Base-by-base conservation (phyloP, 1,140 invertebrate species). In the Drosophila watanabei region DNA sequence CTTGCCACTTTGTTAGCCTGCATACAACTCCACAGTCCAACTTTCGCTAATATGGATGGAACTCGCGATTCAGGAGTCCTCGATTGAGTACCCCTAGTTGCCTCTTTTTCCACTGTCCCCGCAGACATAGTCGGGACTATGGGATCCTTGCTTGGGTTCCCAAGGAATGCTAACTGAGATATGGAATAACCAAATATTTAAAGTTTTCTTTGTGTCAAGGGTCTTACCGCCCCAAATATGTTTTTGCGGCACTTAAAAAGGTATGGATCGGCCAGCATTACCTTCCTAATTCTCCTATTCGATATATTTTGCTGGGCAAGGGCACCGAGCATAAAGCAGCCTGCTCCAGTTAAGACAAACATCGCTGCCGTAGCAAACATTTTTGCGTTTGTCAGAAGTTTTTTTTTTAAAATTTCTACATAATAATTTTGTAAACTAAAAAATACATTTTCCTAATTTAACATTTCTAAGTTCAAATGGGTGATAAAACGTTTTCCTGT, bases 301-400 rank as follows among this genome's bases (percentile, higher is more conserved):
- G 82, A 73, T 16, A 80, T 49, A 41, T 90, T 64, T 59, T 89
- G 86, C 43, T 89, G 86, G 11, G 52, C n/a, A 7, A 89, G 13
- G 4, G 71, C 86, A 6, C 86, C 86, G 18, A 77, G 18, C 11
- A 89, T 5, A 32, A 89, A 89, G 32, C 68, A 76, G 24, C 16
- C 24, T 6, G 24, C 45, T 33, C 63, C 75, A 3, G 75, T 45
- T 32, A 62, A n/a, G 18, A 45, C 49, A 70, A 62, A 54, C n/a
- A 66, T 10, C 4, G 52, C 18, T 33, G 32, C 48, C 32, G 35
- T 52, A 6, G 58, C 18, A 51, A 46, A 32, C 75, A 77, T 73
- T 43, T n/a, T 59, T 11, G 5, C 9, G n/a, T 5, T 18, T 37
- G 24, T 37, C 8, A n/a, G 5, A 13, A 16, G 16, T 33, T 28